Evolutionary conservation across 2,797 vertebrate genomes (phyloP), one percentile per base, ranked within the genome.

Genomic region (Tapirus indicus): DNA sequence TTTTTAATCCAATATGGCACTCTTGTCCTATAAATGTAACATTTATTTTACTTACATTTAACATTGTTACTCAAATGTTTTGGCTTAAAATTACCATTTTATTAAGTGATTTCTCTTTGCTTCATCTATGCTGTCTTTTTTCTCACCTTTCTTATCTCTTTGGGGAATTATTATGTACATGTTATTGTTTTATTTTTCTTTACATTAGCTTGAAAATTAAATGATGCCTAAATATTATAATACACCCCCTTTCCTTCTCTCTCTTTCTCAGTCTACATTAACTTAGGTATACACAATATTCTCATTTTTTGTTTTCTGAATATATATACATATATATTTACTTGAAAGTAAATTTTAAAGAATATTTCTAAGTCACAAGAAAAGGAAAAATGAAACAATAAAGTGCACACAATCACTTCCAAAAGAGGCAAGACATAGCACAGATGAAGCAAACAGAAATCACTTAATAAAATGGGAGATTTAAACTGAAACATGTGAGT

Each of bases 271-370:
- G n/a, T 27, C 41, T 80, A 71, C 12, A 60, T 85, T 56, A 62
- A 71, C 47, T 87, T 82, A 68, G 5, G 0, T 52, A 41, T 49
- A 44, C 14, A 80, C 6, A 35, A 41, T 60, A 91, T 68, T 62
- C 11, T 35, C 35, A 71, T 64, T 35, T 83, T 47, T 47, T 10
- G 41, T 77, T 86, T 47, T 77, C 27, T 84, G n/a, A 25, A 84
- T 66, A 11, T 47, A 69, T 29, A 16, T 41, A 27, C 23, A 20
- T 21, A 52, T 27, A 60, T 64, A 44, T 29, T 38, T 27, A 62
- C 47, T 86, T 64, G 41, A 82, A 87, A 93, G 7, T n/a, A 12
- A 88, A 78, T 54, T 69, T 96, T 83, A 71, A 71, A 88, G 18
- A 62, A 44, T 44, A 86, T 66, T 86, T 74, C 35, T 78, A 95